These are phyloP conservation scores for Scyliorhinus canicula DNA, from an alignment of 2,797 vertebrate species.

Conservation along the genomic window DNA sequence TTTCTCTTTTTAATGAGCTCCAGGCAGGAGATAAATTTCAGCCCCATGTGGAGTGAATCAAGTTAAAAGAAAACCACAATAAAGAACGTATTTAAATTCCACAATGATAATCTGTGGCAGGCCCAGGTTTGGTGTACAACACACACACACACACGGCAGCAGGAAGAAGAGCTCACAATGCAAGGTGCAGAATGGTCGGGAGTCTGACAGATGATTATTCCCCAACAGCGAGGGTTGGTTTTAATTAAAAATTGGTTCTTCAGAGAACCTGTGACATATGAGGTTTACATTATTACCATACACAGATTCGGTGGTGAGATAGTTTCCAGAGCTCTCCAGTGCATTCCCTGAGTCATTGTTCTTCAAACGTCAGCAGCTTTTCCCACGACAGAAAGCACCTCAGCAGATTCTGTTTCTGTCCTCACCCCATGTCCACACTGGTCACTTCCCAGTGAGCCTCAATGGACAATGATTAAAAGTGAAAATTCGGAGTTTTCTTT, in stretches of 20 bases:
- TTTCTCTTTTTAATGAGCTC: neutral
- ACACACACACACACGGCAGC: neutral
- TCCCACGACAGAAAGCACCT: neutral
- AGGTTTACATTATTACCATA: too few relatives aligned
- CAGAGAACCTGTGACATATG: neutral
- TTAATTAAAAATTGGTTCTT: neutral
- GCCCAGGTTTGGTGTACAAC: neutral
- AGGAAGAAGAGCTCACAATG: neutral
- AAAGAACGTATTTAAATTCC: neutral
- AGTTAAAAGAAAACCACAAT: neutral
- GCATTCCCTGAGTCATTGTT: too few relatives aligned
- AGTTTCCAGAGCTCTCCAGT: neutral
- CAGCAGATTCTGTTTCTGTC: too few relatives aligned
- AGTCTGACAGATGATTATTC: neutral
- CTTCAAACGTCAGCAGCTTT: neutral
- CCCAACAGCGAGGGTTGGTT: neutral
- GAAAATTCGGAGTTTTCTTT: neutral
- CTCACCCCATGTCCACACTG: neutral
- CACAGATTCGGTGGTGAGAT: neutral
- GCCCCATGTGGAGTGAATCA: neutral
- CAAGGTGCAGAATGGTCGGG: neutral
- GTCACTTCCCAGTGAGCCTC: neutral
- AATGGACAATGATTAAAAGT: too few relatives aligned
- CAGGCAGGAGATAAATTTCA: neutral
- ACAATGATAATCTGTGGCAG: slow-evolving; percentile 14